Evolutionary conservation across 2,797 vertebrate genomes (phyloP).

Genomic region (Scyliorhinus canicula): DNA sequence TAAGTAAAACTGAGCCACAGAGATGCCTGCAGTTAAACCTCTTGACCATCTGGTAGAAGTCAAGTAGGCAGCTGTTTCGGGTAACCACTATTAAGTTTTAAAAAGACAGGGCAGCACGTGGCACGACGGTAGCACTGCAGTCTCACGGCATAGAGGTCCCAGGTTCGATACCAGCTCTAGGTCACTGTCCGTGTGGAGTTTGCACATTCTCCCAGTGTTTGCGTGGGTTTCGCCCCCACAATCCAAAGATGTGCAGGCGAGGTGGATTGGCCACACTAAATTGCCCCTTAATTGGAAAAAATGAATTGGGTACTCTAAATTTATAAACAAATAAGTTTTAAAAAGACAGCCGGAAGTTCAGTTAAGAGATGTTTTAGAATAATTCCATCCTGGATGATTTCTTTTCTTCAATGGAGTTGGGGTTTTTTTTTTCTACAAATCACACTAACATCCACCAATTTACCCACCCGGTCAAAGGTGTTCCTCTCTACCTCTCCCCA

Average conservation of each 20-base stretch:
- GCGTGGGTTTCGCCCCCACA: too few relatives aligned
- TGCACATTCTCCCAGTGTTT: too few relatives aligned
- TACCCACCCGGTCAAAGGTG: conserved; percentile 76
- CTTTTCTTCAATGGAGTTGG: not conserved
- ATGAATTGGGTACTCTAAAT: too few relatives aligned
- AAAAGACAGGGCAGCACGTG: too few relatives aligned
- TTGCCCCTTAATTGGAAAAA: too few relatives aligned
- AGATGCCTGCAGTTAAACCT: not conserved
- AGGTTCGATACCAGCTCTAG: too few relatives aligned
- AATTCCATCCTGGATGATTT: not conserved
- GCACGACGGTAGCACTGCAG: too few relatives aligned
- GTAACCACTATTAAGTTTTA: not conserved
- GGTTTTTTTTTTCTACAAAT: not conserved
- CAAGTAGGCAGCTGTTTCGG: not conserved
- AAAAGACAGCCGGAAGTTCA: not conserved
- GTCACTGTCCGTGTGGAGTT: too few relatives aligned
- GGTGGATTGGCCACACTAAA: too few relatives aligned
- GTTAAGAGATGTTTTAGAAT: not conserved
- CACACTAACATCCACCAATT: not conserved
- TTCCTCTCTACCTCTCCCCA: conserved; percentile 66
- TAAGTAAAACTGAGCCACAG: not conserved
- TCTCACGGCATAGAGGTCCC: too few relatives aligned
- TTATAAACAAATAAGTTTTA: too few relatives aligned
- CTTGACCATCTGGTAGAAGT: not conserved
- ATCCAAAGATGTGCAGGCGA: too few relatives aligned